Percentiles rank a stretch among this genome's conserved stretches.
These are phyloP conservation scores for Nephila pilipes DNA, from an alignment of 1,140 invertebrate genomes.

Conservation along the genomic window DNA sequence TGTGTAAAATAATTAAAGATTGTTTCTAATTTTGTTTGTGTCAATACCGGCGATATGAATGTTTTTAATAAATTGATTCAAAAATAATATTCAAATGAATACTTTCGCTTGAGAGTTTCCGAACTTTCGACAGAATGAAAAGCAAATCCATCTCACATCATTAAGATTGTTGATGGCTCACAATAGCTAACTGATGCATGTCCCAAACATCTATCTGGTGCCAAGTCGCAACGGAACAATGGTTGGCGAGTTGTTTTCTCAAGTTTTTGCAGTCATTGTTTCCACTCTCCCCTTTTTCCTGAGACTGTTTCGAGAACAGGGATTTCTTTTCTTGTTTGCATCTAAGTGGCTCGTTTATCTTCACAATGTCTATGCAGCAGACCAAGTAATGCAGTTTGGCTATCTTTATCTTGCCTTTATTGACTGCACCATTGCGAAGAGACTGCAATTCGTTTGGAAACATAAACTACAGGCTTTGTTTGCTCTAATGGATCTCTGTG, in stretches of 20 bases:
- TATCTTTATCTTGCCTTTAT: background rate
- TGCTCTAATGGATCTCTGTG: background rate
- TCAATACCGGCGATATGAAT: no score
- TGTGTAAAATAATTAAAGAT: no score
- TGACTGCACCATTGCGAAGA: background rate
- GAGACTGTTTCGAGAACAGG: background rate
- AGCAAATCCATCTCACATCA: background rate
- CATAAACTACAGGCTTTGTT: background rate
- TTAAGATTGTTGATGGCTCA: background rate
- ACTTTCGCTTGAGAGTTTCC: no score
- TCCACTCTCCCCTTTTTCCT: background rate
- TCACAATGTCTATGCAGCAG: background rate
- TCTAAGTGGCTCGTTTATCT: constrained; percentile 37
- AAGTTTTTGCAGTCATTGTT: constrained; percentile 33
- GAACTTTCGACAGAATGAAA: background rate
- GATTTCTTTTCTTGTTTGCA: constrained; percentile 34
- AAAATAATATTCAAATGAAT: no score
- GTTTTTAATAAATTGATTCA: no score
- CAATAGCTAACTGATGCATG: background rate
- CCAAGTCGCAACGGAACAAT: constrained; percentile 43
- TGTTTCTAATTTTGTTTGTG: no score
- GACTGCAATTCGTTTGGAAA: background rate
- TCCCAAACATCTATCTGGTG: constrained; percentile 8
- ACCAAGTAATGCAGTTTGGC: constrained; percentile 15
- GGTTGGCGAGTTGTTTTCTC: constrained; percentile 32